Evolutionary conservation across 1,140 invertebrate genomes (phyloP), one percentile per base, ranked within the genome.

Genomic region (Forficula auricularia): DNA sequence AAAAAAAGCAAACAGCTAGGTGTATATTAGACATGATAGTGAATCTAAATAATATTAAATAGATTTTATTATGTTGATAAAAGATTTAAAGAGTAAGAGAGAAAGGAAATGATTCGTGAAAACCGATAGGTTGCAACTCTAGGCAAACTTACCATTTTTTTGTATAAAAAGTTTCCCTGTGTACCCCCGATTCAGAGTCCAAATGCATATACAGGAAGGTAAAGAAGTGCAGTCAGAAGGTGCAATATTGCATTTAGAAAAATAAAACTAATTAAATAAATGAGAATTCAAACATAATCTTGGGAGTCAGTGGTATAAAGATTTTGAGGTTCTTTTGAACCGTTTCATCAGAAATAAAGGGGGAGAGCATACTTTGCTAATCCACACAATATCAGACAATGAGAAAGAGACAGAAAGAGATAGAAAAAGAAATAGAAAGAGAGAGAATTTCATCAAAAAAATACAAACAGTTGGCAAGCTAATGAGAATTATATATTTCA

Each of bases 111-210:
- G 27, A 48, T 27, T 27, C 22, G 22, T 27, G 22, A 27, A 27
- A 32, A 40, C 32, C 8, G 34, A 14, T 36, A 36, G 34, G 34
- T 36, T 19, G 34, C 34, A 36, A 27, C 22, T 27, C 10, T 27
- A 27, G 22, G 22, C 22, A 42, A 41, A 46, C 45, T 46, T 46
- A 46, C 45, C 45, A 42, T 46, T 46, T 31, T 46, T 46, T 42
- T 45, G 47, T 48, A 48, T 46, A 48, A 46, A 48, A 48, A 48
- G 47, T 48, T 48, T 48, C 44, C 47, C 47, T 48, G 44, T 48
- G 47, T 37, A 40, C 36, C 46, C 46, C 38, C 42, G 44, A 42
- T 43, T 43, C 38, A 47, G 46, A 38, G 46, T 44, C 46, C 46
- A 44, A 40, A 44, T 44, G 44, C 36, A 48, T 43, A 30, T 38